Conservation (phyloP, 2,797 vertebrate genomes). For the Spinibarbus caldwelli region DNA sequence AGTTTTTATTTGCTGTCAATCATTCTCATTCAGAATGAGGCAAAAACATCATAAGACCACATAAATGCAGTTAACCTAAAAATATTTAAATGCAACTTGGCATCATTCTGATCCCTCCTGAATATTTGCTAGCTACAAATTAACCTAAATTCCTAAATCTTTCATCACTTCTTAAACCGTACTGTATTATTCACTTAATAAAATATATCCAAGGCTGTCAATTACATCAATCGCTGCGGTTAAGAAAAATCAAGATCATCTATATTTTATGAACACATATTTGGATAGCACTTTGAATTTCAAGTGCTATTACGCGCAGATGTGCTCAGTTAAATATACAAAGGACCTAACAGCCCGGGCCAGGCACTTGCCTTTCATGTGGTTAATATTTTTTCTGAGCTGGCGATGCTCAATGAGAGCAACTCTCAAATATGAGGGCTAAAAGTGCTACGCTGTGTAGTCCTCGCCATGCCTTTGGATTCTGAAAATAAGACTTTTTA, state of each 20-base stretch:
- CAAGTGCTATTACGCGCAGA: slow-evolving; percentile 69
- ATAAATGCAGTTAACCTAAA: slow-evolving; percentile 16
- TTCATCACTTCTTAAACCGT: slow-evolving; percentile 28
- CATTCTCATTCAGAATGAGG: slow-evolving; percentile 30
- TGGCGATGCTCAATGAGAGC: slow-evolving; percentile 73
- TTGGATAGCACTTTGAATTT: slow-evolving; percentile 72
- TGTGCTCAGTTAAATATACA: slow-evolving; percentile 81
- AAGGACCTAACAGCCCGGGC: slow-evolving; percentile 77
- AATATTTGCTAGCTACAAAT: slow-evolving; percentile 18
- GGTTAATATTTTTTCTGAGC: slow-evolving; percentile 81
- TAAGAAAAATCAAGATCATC: slow-evolving; percentile 41
- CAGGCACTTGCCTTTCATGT: slow-evolving; percentile 77
- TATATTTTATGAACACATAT: slow-evolving; percentile 60
- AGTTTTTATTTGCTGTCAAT: slow-evolving; percentile 42
- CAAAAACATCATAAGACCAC: slow-evolving; percentile 4
- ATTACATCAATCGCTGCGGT: slow-evolving; percentile 47
- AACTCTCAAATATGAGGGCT: slow-evolving; percentile 71
- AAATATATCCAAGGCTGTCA: slow-evolving; percentile 19
- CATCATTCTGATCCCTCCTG: slow-evolving; percentile 11
- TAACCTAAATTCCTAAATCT: slow-evolving; percentile 35
- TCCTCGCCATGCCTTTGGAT: slow-evolving; percentile 66
- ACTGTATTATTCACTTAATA: slow-evolving; percentile 46
- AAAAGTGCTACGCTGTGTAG: slow-evolving; percentile 72
- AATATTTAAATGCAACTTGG: slow-evolving; percentile 19
- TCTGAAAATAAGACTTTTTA: slow-evolving; percentile 80